Evolutionary conservation across 2,113 vertebrate species (phyloP).

Genomic region (Bolborhynchus lineola): DNA sequence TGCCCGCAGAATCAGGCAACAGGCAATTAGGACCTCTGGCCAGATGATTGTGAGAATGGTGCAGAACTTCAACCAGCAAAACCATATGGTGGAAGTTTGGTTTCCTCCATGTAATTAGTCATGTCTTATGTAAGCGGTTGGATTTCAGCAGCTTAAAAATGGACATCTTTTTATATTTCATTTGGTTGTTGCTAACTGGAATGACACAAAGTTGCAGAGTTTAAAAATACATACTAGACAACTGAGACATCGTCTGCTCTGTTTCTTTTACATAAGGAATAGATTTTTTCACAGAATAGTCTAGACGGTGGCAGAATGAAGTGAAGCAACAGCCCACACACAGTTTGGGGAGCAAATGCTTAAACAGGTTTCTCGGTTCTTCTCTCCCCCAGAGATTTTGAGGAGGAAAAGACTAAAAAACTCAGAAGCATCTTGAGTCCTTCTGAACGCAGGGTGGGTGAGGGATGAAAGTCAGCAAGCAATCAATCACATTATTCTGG

Average conservation of each 20-base stretch:
- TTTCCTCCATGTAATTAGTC: constrained; percentile 43
- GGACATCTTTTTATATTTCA: constrained; percentile 41
- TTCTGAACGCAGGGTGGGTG: neutral
- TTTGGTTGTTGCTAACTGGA: constrained; percentile 38
- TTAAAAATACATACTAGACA: constrained; percentile 61
- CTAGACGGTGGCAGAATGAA: constrained; percentile 53
- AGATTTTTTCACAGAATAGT: constrained; percentile 45
- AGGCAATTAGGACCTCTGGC: neutral
- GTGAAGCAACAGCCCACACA: constrained; percentile 46
- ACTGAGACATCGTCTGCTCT: constrained; percentile 25
- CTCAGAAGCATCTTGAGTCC: neutral
- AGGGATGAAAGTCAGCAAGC: neutral
- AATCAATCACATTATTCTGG: neutral
- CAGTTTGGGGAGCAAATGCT: constrained; percentile 35
- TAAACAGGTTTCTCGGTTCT: constrained; percentile 29
- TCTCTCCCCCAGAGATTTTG: neutral
- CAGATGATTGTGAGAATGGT: neutral
- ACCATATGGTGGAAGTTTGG: neutral
- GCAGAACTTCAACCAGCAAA: neutral
- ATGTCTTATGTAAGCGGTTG: constrained; percentile 28
- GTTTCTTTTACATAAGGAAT: constrained; percentile 53
- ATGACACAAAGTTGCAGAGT: constrained; percentile 48
- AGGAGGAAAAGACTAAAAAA: neutral
- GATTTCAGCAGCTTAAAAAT: constrained; percentile 42
- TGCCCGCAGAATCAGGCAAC: neutral